A percentile compares a stretch with the other conserved stretches of the same genome.
Conservation (phyloP, 2,113 vertebrate species). For the Scolopax mira region DNA sequence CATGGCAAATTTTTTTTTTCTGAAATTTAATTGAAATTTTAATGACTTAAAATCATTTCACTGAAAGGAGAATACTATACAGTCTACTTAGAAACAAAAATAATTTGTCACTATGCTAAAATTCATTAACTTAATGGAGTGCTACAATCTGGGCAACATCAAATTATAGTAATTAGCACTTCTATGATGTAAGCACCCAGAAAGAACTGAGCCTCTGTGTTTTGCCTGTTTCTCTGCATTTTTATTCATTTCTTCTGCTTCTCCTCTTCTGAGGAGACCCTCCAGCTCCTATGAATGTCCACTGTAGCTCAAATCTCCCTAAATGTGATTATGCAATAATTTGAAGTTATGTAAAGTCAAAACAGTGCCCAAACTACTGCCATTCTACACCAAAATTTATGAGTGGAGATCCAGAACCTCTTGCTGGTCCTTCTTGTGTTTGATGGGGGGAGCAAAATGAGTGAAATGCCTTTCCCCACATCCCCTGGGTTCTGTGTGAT, state of each 20-base stretch:
- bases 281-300: neutral
- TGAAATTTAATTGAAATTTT: neutral
- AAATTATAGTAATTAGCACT: neutral
- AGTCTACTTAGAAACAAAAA: neutral
- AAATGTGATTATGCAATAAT: neutral
- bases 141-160: neutral
- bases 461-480: neutral
- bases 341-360: neutral
- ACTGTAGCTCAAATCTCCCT: rapidly evolving
- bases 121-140: neutral
- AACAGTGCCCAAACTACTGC: neutral
- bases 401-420: neutral
- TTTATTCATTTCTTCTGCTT: neutral
- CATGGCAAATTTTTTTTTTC: neutral
- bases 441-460: neutral
- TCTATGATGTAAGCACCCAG: neutral
- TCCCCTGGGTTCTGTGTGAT: neutral
- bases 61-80: neutral
- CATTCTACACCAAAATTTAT: neutral
- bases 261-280: too few relatives aligned
- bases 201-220: neutral
- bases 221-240: neutral
- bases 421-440: neutral
- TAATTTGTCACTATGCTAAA: neutral
- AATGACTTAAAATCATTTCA: neutral